Evolutionary conservation across 2,888 invertebrate genomes (phyloP).

Genomic region (Catocala fraxini): DNA sequence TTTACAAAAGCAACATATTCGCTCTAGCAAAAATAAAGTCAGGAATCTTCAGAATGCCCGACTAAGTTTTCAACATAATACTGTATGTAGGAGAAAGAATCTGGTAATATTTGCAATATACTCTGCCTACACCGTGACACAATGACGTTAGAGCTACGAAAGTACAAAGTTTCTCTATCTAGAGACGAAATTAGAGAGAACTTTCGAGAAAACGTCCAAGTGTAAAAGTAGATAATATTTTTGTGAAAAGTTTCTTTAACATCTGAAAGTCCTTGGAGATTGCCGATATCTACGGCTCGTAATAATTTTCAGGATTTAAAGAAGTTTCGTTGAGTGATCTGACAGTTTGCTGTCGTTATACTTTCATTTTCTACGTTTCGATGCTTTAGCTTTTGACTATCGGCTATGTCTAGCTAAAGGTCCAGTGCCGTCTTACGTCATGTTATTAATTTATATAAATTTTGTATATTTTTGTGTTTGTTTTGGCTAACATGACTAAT

Average conservation of each 20-base stretch:
- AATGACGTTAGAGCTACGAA: slow-evolving; percentile 31
- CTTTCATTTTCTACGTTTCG: slow-evolving; percentile 17
- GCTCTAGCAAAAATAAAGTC: no score
- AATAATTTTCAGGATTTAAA: slow-evolving; percentile 33
- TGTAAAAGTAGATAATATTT: slow-evolving; percentile 43
- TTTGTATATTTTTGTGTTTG: no score
- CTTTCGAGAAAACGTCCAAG: slow-evolving; percentile 38
- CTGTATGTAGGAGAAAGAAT: slow-evolving; percentile 10
- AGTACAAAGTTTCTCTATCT: slow-evolving; percentile 45
- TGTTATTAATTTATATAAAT: no score
- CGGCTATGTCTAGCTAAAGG: neutral
- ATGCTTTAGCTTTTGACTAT: slow-evolving; percentile 12
- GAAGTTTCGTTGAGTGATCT: slow-evolving; percentile 23
- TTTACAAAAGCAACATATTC: no score
- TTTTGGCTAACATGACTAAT: no score
- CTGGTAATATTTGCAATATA: slow-evolving; percentile 26
- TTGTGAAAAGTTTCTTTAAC: slow-evolving; percentile 30
- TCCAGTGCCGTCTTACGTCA: no score
- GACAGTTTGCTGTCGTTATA: slow-evolving; percentile 27
- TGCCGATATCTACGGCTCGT: slow-evolving; percentile 20
- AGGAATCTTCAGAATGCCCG: neutral
- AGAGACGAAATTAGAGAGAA: slow-evolving; percentile 43
- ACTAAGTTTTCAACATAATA: slow-evolving; percentile 15
- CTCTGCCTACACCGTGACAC: slow-evolving; percentile 22
- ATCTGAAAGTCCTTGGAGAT: slow-evolving; percentile 30